A percentile compares a stretch with the other conserved stretches of the same genome.
phyloP scores from a whole-genome alignment of 2,797 vertebrate species.

The Taenioides sp. region DNA sequence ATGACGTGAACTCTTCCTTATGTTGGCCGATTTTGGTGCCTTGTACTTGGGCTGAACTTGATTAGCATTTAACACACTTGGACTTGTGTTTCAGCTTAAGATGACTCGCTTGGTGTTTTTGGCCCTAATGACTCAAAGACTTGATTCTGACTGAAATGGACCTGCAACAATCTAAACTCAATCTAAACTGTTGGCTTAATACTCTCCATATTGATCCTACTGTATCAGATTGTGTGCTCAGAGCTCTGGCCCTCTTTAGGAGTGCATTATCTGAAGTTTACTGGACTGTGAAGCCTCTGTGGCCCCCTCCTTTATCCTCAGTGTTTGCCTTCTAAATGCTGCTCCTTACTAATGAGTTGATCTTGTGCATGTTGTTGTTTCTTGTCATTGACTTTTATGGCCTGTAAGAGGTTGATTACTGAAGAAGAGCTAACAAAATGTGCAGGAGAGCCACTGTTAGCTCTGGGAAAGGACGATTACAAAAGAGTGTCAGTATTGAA shows the following conservation, averaged over 20 bases:
- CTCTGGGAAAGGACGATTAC: constrained; percentile 26
- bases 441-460: constrained; percentile 38
- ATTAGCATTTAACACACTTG: too few species aligned
- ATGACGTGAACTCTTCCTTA: background rate
- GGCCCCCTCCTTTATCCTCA: constrained; percentile 57
- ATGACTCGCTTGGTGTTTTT: background rate
- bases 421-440: constrained; percentile 53
- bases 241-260: constrained; percentile 24
- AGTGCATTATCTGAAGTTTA: constrained; percentile 65
- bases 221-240: background rate
- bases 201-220: background rate
- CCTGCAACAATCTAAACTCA: background rate
- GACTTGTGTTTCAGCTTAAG: background rate
- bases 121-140: background rate
- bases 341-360: constrained; percentile 65
- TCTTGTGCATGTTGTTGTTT: constrained; percentile 66
- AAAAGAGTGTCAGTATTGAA: constrained; percentile 1
- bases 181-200: background rate
- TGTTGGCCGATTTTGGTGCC: background rate
- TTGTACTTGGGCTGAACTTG: too few species aligned
- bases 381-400: constrained; percentile 75
- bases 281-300: constrained; percentile 53
- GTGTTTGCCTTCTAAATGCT: constrained; percentile 67
- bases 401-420: constrained; percentile 39
- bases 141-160: background rate